These are phyloP conservation scores for Carcharodon carcharias DNA, from an alignment of 2,797 vertebrate species.

Conservation along the genomic window DNA sequence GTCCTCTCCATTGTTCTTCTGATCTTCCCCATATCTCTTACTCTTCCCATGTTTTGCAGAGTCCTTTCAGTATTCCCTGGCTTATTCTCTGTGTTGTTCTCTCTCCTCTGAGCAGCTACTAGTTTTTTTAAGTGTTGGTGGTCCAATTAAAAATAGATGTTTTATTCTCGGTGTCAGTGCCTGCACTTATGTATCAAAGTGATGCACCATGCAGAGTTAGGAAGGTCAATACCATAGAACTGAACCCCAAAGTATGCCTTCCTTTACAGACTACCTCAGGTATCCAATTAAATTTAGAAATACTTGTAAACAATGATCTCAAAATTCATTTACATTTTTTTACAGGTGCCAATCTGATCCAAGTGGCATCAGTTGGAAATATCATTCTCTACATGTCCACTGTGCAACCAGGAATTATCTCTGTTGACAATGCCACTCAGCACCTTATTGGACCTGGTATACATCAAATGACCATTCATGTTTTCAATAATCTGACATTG, in stretches of 20 bases:
- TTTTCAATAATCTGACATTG: slow-evolving; percentile 51
- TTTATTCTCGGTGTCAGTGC: neutral
- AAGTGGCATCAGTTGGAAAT: slow-evolving; percentile 53
- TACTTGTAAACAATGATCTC: neutral
- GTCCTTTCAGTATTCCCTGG: neutral
- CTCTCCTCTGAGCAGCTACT: neutral
- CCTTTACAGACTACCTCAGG: neutral
- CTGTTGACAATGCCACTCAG: slow-evolving; percentile 54
- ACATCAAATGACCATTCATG: slow-evolving; percentile 65
- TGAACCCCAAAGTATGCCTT: neutral
- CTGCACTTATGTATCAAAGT: neutral
- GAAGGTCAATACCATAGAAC: neutral
- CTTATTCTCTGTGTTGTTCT: neutral
- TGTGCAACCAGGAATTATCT: slow-evolving; percentile 51
- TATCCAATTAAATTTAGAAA: neutral
- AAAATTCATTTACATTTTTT: neutral
- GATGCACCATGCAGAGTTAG: neutral
- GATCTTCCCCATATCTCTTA: neutral
- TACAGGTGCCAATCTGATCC: slow-evolving; percentile 64
- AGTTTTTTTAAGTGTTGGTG: neutral
- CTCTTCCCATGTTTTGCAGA: neutral
- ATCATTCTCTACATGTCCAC: slow-evolving; percentile 52
- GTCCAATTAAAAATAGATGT: neutral
- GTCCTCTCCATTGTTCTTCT: neutral
- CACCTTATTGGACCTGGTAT: slow-evolving; percentile 58